Evolutionary conservation across 2,797 vertebrate genomes (phyloP).

Genomic region (Peromyscus aztecus): DNA sequence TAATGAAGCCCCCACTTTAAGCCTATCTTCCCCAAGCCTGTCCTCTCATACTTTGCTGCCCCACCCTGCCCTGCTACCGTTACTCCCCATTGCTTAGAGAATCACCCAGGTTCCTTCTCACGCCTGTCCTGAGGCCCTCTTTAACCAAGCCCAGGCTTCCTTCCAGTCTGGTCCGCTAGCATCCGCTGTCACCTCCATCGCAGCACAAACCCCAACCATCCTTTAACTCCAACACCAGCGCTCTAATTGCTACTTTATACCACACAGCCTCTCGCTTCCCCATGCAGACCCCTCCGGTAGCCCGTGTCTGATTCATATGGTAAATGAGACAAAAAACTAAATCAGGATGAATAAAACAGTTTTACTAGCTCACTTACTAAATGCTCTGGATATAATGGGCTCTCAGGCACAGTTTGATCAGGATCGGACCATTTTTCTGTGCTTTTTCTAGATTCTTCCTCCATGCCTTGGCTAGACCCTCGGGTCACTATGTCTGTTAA

Average conservation of each 20-base stretch:
- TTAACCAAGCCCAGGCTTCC: conserved; percentile 3
- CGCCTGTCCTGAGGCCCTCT: background rate
- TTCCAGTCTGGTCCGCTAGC: background rate
- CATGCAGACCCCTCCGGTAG: background rate
- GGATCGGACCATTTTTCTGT: background rate
- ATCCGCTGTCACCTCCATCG: background rate
- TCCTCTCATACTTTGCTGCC: background rate
- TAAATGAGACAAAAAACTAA: conserved; percentile 18
- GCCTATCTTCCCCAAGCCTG: background rate
- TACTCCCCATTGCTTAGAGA: background rate
- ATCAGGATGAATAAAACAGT: background rate
- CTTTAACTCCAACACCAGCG: background rate
- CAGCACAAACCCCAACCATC: background rate
- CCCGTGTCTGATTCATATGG: background rate
- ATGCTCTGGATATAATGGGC: background rate
- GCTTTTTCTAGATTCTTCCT: conserved; percentile 29
- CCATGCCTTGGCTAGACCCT: background rate
- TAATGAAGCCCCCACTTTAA: background rate
- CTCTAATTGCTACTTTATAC: background rate
- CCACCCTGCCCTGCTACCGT: background rate
- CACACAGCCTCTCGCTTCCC: background rate
- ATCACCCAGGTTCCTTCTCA: conserved; percentile 12
- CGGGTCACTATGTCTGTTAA: background rate
- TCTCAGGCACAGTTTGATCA: conserved; percentile 39
- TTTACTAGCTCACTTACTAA: background rate